Evolutionary conservation across 1,140 invertebrate genomes (phyloP), one percentile per base, ranked within the genome.

Genomic region (Aleiodes sp.): DNA sequence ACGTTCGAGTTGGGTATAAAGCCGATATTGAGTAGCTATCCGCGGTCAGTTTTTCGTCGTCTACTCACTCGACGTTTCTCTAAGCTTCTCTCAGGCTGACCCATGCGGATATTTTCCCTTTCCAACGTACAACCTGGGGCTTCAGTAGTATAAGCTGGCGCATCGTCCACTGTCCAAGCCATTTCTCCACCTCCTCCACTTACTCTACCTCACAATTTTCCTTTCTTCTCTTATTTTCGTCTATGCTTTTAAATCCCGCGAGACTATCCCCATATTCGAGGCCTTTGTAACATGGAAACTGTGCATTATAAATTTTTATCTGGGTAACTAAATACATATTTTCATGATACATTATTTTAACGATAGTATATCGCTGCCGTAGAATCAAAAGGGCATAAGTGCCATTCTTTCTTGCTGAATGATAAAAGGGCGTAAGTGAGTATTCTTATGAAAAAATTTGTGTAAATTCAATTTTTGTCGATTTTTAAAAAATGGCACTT

Each of bases 61-160:
- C 73, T 68, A 72, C 14, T 73, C 19, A n/a, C n/a, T 52, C 21
- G 46, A 52, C 21, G 19, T 9, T 35, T 52, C 77, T 83, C 75
- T 84, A 84, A 85, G 82, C 83, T 77, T 75, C 81, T 85, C 81
- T 83, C 28, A 75, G 80, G 84, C 84, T 86, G 84, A 86, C 84
- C 84, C 83, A 84, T 83, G 82, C 84, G 84, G 83, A 86, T 84
- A 84, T 83, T 85, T 82, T 73, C 70, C 75, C 75, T 78, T 76
- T 73, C 73, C 31, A 16, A 31, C 14, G 4, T n/a, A 29, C 56
- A n/a, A n/a, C 28, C 26, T 14, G 10, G 21, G 60, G 41, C 60
- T 69, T 33, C 41, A 69, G 59, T 63, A 69, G 29, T 52, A 63
- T 69, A 69, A 69, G 67, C 67, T 24, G 43, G 19, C 26, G 28